Conservation (phyloP, 2,888 invertebrate species). For the Leptogaster cylindrica region DNA sequence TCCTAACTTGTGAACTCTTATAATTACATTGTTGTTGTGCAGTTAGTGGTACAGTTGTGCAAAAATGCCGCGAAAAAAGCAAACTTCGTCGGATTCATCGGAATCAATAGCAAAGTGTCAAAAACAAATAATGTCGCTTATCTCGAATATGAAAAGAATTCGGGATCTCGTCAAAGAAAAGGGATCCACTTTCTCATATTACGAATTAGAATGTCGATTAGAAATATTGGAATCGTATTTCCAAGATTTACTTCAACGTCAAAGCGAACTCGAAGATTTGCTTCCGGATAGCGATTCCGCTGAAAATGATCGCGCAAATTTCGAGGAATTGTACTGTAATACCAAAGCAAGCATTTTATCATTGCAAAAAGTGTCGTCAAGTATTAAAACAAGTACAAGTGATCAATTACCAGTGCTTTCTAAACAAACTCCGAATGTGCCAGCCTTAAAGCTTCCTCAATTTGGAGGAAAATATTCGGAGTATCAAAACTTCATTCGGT, state of each 20-base stretch:
- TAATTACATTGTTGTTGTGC: too few relatives aligned
- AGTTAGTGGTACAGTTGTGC: too few relatives aligned
- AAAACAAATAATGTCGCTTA: too few relatives aligned
- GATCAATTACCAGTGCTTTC: not conserved
- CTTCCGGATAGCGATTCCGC: not conserved
- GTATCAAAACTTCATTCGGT: slow-evolving; percentile 42
- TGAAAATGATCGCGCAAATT: not conserved
- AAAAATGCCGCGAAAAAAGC: too few relatives aligned
- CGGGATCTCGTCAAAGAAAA: too few relatives aligned
- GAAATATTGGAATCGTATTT: not conserved
- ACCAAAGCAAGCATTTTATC: not conserved
- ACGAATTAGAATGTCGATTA: not conserved
- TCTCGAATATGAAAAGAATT: too few relatives aligned
- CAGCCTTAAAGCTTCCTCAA: slow-evolving; percentile 13
- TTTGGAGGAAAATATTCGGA: slow-evolving; percentile 43
- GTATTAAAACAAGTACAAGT: too few relatives aligned
- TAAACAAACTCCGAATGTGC: not conserved
- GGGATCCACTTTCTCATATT: too few relatives aligned
- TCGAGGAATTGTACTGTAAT: not conserved
- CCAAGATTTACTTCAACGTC: not conserved
- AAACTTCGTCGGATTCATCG: too few relatives aligned
- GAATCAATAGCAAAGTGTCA: too few relatives aligned
- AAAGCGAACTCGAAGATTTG: not conserved
- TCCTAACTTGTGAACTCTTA: too few relatives aligned
- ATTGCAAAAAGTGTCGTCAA: not conserved